Evolutionary conservation across 35 echinoderm and acorn worm species (phyloP), one percentile per base, ranked within the genome.

Genomic region (Strongylocentrotus purpuratus): DNA sequence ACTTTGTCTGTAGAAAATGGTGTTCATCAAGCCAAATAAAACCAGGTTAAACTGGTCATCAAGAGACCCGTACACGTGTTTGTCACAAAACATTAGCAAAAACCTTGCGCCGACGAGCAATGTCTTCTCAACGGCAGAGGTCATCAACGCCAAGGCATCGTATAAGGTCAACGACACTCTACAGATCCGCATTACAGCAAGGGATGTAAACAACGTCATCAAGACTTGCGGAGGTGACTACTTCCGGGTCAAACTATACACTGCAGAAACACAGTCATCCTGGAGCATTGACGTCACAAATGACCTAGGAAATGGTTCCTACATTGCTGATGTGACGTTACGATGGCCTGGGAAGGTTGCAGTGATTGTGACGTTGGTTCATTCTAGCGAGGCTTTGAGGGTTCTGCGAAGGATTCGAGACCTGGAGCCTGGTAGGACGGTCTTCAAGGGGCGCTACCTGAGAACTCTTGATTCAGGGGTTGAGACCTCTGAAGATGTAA

Each of bases 221-320:
- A 86, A 86, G 25, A 9, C 85, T 9, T 31, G 22, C 85, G 33
- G 33, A 9, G 85, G 85, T 31, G 85, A 86, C 85, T 86, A 86
- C 85, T 86, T 86, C 85, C 85, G 85, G 85, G 85, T 86, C 85
- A 86, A 86, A 33, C 85, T 86, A 86, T 86, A 31, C 20, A 31
- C 85, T 22, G 33, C 28, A 33, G 20, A 31, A 31, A 18, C 12
- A 11, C 28, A 86, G 22, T 12, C 85, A 2, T 86, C 85, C 28
- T n/a, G 28, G n/a, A 33, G 85, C 9, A 31, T 86, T 86, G 85
- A 86, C 33, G 85, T 86, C 33, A 86, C 5, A 31, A 86, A 86
- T 86, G 28, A 86, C 85, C 85, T 86, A 20, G 85, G 85, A 86
- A 86, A 86, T 33, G 85, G 85, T 22, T 11, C 28, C 28, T 86